Evolutionary conservation across 2,888 invertebrate genomes (phyloP), one percentile per base, ranked within the genome.

Genomic region (Spodoptera littoralis): DNA sequence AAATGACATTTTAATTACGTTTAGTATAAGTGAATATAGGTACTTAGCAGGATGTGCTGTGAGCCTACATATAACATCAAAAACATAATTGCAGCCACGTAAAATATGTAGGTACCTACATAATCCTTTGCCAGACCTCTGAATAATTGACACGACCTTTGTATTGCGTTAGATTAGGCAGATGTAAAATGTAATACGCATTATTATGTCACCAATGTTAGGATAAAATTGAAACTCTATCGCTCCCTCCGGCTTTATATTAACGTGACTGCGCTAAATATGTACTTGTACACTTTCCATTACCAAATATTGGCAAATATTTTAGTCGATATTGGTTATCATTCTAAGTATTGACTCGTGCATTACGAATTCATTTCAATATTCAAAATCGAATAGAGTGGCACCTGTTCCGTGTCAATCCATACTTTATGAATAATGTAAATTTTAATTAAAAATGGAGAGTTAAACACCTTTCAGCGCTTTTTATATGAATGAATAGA

Each of bases 81-180:
- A 73, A 61, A 43, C 43, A 49, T 42, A 54, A 42, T 54, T 46
- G 18, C 45, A 36, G 43, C 18, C 46, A 54, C 24, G n/a, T 18
- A 18, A 18, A 18, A 18, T 18, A 18, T 18, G 18, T 18, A 18
- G 18, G 18, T 27, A 11, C 8, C 43, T 24, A 43, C 4, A 18
- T 49, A 46, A 73, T 53, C 57, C 57, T 48, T 58, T 57, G 46
- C 22, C 60, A 47, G 18, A 24, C 24, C 48, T 45, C 41, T 79
- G 59, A 77, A 76, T 79, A 70, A 70, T 67, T 70, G 43, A 62
- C 46, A 53, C 42, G 60, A 50, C 57, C 60, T 54, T 59, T 59
- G 49, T 49, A 56, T 54, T 44, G 8, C 49, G 43, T 46, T 44
- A 48, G 42, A 54, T 61, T 52, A 61, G 36, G 55, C 43, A 48